These are phyloP conservation scores for Hymenopus coronatus DNA, from an alignment of 2,888 invertebrate genomes.

Conservation along the genomic window DNA sequence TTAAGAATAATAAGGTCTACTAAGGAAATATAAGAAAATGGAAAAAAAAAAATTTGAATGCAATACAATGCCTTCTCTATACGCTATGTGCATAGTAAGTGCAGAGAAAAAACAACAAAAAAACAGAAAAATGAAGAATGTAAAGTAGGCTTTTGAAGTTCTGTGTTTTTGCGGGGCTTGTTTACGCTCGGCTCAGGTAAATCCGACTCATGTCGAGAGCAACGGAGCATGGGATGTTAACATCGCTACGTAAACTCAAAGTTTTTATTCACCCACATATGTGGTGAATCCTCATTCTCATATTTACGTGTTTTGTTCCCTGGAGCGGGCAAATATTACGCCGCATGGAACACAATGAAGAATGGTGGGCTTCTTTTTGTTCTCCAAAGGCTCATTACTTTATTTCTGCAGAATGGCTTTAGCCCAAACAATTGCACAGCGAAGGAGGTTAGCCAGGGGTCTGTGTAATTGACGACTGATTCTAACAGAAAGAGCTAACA, in stretches of 20 bases:
- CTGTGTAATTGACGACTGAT: not conserved
- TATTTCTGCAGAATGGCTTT: not conserved
- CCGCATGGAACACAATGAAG: not conserved
- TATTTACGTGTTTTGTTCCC: not conserved
- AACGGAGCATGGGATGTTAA: not conserved
- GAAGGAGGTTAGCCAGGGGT: not conserved
- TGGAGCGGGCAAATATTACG: not conserved
- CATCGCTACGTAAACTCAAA: not conserved
- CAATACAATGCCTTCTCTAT: no score
- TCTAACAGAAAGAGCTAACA: not conserved
- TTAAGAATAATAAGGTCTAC: no score
- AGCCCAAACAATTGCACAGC: not conserved
- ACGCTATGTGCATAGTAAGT: no score
- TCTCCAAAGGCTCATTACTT: not conserved
- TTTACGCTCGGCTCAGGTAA: not conserved
- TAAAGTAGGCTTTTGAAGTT: not conserved
- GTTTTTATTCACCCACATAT: not conserved
- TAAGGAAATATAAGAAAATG: no score
- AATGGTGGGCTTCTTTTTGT: not conserved
- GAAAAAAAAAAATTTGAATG: no score
- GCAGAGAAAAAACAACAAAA: no score
- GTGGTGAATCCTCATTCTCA: not conserved
- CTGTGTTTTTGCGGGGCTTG: not conserved
- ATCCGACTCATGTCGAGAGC: not conserved
- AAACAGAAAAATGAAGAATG: not conserved